phyloP scores from a whole-genome alignment of 2,888 invertebrate species.

The Mesoligia furuncula region DNA sequence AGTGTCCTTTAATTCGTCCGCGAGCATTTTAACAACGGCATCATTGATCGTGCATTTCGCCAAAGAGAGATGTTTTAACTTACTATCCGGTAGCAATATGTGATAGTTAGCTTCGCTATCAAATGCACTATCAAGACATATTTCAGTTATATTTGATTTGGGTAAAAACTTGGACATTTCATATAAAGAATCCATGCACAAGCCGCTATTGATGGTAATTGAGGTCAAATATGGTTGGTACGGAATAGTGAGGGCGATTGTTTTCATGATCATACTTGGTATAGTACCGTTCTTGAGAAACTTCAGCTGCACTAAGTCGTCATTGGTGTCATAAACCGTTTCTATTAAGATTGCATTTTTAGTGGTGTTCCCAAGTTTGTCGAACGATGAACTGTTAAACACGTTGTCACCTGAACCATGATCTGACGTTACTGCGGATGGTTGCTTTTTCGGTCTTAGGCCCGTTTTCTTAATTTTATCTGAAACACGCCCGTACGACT shows the following conservation, averaged over 20 bases:
- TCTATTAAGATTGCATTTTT: no score
- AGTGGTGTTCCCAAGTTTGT: no score
- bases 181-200: conserved; percentile 67
- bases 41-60: conserved; percentile 78
- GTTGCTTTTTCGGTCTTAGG: neutral
- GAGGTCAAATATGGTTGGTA: conserved; percentile 69
- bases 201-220: conserved; percentile 72
- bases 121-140: conserved; percentile 74
- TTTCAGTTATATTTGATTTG: conserved; percentile 73
- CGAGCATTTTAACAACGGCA: conserved; percentile 68
- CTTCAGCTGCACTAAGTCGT: conserved; percentile 72
- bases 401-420: no score
- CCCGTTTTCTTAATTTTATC: neutral
- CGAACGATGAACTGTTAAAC: neutral
- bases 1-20: conserved; percentile 66
- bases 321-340: conserved; percentile 65
- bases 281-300: conserved; percentile 71
- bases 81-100: conserved; percentile 68
- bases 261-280: conserved; percentile 72
- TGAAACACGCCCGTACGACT: neutral
- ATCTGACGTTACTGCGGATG: neutral
- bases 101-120: conserved; percentile 74
- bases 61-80: conserved; percentile 75
- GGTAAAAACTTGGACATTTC: conserved; percentile 48
- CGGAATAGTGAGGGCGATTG: conserved; percentile 71